Evolutionary conservation across 92 coral and sea anemone genomes (phyloP), one percentile per base, ranked within the genome.

Genomic region (Muricea muricata): DNA sequence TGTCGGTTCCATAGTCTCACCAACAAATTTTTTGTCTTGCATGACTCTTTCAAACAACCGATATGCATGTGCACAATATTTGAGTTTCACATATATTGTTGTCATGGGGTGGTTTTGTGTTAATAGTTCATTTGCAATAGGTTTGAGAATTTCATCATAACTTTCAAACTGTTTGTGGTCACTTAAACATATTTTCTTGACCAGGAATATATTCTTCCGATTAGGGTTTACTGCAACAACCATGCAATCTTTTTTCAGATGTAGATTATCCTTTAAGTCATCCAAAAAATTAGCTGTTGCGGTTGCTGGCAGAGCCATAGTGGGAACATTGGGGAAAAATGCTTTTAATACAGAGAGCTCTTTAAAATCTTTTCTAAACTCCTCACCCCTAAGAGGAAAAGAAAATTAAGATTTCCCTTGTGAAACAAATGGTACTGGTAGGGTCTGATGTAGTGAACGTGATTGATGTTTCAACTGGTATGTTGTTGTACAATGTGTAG

Each of bases 261-360:
- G 37, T 65, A 84, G 47, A 52, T 80, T 70, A 0, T 80, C 42
- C 63, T 81, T 78, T 1, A 90, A 72, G 6, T 75, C 76, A 48
- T 35, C 72, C 33, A 82, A 46, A 47, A 90, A 42, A 66, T 57
- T 82, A 61, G 93, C 90, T 45, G 93, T 87, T 61, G 93, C 87
- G 37, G 88, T 90, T 66, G 93, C 93, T 50, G 93, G 86, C 12
- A 86, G 88, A 47, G 93, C 93, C 79, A 86, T 6, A 50, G 68
- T 72, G 26, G 93, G 89, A 28, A 86, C 85, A 65, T 48, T 55
- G 34, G 89, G 89, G 30, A 85, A 81, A 75, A 73, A 82, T 7
- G 89, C 89, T 33, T 78, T 79, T 23, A 88, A 31, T 6, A 48
- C 52, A 18, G 91, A 84, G 32, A 84, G 75, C 5, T 37, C 85